phyloP scores from a whole-genome alignment of 1,140 invertebrate genomes.

The Triops longicaudatus region DNA sequence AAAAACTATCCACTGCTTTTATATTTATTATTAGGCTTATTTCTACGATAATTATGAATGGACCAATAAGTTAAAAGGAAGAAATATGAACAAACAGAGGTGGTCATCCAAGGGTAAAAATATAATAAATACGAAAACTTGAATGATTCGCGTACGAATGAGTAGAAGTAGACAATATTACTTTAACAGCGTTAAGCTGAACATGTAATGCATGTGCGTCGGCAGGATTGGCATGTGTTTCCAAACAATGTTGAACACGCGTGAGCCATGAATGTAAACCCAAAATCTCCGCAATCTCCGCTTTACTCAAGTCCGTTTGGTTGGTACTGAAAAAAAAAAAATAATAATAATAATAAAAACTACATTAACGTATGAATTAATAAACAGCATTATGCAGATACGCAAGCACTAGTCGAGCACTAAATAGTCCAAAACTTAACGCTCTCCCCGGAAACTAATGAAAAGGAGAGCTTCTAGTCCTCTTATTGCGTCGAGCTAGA shows the following conservation, averaged over 20 bases:
- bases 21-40: too few species aligned
- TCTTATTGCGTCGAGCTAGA: too few species aligned
- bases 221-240: conserved; percentile 53
- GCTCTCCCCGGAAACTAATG: too few species aligned
- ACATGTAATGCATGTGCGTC: conserved; percentile 55
- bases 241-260: conserved; percentile 48
- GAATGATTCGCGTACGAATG: background rate
- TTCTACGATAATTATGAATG: too few species aligned
- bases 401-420: too few species aligned
- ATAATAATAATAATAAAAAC: background rate
- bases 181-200: conserved; percentile 54
- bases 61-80: too few species aligned
- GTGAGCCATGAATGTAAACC: conserved; percentile 40
- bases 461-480: too few species aligned
- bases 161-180: conserved; percentile 34
- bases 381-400: too few species aligned
- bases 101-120: too few species aligned
- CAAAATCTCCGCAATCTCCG: background rate
- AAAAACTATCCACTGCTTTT: too few species aligned
- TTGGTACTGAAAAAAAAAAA: conserved; percentile 18
- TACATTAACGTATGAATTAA: background rate
- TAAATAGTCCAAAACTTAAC: too few species aligned
- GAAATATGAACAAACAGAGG: too few species aligned
- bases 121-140: background rate
- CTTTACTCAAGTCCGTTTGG: conserved; percentile 9